phyloP scores from a whole-genome alignment of 2,888 invertebrate genomes.

The Agriopis aurantiaria region DNA sequence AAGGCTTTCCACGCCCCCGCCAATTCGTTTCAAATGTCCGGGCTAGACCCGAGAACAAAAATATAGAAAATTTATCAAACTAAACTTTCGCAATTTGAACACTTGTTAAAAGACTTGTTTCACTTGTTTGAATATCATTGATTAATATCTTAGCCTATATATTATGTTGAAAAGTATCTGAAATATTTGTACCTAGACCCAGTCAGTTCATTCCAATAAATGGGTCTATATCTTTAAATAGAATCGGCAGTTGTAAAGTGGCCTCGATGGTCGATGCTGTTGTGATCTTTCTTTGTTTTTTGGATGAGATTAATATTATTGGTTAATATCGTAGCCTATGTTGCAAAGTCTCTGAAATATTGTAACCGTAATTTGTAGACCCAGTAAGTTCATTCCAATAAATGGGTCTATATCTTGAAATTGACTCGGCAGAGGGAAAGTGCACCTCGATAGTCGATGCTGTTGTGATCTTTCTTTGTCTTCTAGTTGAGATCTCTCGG shows the following conservation, averaged over 20 bases:
- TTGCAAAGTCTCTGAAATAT: constrained; percentile 21
- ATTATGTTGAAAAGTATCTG: constrained; percentile 1
- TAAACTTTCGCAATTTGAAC: no score
- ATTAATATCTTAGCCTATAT: not conserved
- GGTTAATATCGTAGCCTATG: constrained; percentile 1
- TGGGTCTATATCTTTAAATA: constrained; percentile 62
- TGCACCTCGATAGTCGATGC: constrained; percentile 12
- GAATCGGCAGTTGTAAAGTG: constrained; percentile 28
- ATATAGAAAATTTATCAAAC: no score
- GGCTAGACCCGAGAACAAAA: no score
- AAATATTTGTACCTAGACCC: constrained; percentile 47
- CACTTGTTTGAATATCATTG: no score
- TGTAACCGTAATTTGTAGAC: constrained; percentile 46
- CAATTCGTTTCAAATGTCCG: no score
- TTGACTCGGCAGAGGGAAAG: constrained; percentile 33
- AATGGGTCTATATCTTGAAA: constrained; percentile 65
- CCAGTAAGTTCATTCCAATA: constrained; percentile 79
- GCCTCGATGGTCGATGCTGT: constrained; percentile 14
- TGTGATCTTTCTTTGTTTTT: constrained; percentile 37
- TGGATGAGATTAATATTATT: no score
- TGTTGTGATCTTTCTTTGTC: constrained; percentile 43
- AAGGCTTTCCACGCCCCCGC: no score
- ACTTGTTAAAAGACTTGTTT: no score
- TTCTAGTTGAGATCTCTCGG: constrained; percentile 65
- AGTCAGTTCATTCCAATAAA: constrained; percentile 78